phyloP scores from a whole-genome alignment of 2,888 invertebrate genomes.

The Bruchidius siliquastri region DNA sequence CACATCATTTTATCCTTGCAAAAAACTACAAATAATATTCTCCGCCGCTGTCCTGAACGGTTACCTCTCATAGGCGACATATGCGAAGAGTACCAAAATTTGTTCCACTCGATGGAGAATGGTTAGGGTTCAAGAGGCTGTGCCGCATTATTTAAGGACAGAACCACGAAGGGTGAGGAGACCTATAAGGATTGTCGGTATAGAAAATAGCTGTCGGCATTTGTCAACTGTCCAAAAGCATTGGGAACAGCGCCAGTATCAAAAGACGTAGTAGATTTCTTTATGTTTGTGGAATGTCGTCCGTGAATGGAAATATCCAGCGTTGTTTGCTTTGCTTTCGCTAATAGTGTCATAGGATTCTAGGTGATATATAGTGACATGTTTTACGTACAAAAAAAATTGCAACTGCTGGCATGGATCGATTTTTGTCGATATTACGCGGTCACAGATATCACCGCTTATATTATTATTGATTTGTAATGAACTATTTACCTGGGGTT shows the following conservation, averaged over 20 bases:
- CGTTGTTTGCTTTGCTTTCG: neutral
- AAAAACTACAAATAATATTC: neutral
- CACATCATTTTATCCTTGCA: too few relatives aligned
- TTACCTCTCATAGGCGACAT: conserved; percentile 3
- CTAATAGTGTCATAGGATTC: neutral
- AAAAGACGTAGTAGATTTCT: neutral
- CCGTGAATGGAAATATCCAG: neutral
- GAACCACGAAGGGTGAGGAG: neutral
- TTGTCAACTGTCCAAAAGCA: neutral
- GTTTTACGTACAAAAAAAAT: too few relatives aligned
- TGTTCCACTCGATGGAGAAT: conserved; percentile 16
- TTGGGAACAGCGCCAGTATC: neutral
- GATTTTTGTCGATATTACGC: too few relatives aligned
- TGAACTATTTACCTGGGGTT: too few relatives aligned
- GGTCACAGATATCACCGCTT: too few relatives aligned
- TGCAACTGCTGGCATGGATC: too few relatives aligned
- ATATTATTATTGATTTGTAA: too few relatives aligned
- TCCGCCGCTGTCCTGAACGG: neutral
- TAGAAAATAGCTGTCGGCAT: neutral
- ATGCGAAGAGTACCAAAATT: conserved; percentile 13
- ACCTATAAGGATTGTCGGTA: neutral
- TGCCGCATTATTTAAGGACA: neutral
- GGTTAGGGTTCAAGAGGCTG: conserved; percentile 10
- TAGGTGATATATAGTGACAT: too few relatives aligned
- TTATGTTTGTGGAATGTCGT: neutral